Evolutionary conservation across 2,113 vertebrate genomes (phyloP).

Genomic region (Thinocorus orbignyianus): DNA sequence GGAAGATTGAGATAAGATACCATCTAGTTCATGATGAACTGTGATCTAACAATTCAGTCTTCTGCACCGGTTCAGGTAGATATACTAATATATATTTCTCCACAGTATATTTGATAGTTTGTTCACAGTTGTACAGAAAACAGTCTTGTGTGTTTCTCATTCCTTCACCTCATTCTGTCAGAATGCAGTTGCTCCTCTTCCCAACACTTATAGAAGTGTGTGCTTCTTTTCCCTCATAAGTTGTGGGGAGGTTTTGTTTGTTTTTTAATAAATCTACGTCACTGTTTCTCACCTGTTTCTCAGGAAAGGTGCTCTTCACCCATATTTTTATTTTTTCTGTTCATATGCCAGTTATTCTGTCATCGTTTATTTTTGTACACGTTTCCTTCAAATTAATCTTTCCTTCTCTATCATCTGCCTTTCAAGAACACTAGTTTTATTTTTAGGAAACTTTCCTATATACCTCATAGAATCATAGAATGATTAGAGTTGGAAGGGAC

Average conservation of each 20-base stretch:
- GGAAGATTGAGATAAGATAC: background rate
- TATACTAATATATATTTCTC: background rate
- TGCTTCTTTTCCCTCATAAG: background rate
- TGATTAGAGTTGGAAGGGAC: no score
- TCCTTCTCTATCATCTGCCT: background rate
- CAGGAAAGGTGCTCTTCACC: background rate
- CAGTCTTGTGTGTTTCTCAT: background rate
- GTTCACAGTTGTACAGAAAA: background rate
- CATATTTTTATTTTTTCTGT: background rate
- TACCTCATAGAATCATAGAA: background rate
- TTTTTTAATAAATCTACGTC: background rate
- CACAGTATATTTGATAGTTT: background rate
- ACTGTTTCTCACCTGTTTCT: background rate
- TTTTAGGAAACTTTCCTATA: background rate
- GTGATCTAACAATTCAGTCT: background rate
- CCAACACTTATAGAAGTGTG: background rate
- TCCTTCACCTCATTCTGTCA: slow-evolving; percentile 48
- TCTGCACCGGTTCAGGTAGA: background rate
- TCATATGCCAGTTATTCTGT: background rate
- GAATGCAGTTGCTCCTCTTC: background rate
- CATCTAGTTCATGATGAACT: background rate
- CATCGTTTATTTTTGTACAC: background rate
- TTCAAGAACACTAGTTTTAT: background rate
- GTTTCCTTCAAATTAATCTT: background rate
- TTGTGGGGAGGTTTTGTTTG: background rate